phyloP scores from a whole-genome alignment of 2,797 vertebrate genomes.

The Acipenser transmontanus region DNA sequence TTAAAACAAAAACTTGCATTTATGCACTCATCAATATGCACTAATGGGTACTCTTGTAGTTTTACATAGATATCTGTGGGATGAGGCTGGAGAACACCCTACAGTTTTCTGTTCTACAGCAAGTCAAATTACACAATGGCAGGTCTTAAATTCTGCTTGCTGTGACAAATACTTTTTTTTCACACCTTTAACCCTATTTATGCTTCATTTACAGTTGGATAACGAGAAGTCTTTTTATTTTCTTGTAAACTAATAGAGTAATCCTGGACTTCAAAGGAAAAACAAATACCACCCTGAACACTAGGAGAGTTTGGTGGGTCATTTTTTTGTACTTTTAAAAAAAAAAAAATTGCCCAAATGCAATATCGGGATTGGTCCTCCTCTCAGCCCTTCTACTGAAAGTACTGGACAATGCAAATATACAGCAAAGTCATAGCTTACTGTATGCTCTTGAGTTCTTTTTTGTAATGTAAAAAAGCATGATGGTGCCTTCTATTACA shows the following conservation, averaged over 20 bases:
- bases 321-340: slow-evolving; percentile 36
- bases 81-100: slow-evolving; percentile 59
- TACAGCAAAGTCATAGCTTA: slow-evolving; percentile 80
- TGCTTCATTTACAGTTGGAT: slow-evolving; percentile 58
- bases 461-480: slow-evolving; percentile 79
- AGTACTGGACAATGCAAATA: slow-evolving; percentile 57
- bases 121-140: slow-evolving; percentile 41
- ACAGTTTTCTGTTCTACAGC: slow-evolving; percentile 45
- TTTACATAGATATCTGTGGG: slow-evolving; percentile 68
- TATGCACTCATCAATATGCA: slow-evolving; percentile 79
- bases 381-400: slow-evolving; percentile 33
- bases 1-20: slow-evolving; percentile 55
- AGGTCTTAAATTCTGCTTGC: slow-evolving; percentile 68
- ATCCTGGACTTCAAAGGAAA: slow-evolving; percentile 43
- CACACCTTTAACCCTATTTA: slow-evolving; percentile 62
- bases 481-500: slow-evolving; percentile 93
- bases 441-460: slow-evolving; percentile 34
- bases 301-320: slow-evolving; percentile 45
- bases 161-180: slow-evolving; percentile 68
- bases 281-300: slow-evolving; percentile 39
- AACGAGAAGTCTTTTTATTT: slow-evolving; percentile 62
- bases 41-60: slow-evolving; percentile 78
- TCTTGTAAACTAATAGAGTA: slow-evolving; percentile 50
- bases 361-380: too few relatives aligned
- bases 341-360: slow-evolving; percentile 49